Conservation (phyloP, 2,113 vertebrate genomes). For the Benitochromis conjunctus region DNA sequence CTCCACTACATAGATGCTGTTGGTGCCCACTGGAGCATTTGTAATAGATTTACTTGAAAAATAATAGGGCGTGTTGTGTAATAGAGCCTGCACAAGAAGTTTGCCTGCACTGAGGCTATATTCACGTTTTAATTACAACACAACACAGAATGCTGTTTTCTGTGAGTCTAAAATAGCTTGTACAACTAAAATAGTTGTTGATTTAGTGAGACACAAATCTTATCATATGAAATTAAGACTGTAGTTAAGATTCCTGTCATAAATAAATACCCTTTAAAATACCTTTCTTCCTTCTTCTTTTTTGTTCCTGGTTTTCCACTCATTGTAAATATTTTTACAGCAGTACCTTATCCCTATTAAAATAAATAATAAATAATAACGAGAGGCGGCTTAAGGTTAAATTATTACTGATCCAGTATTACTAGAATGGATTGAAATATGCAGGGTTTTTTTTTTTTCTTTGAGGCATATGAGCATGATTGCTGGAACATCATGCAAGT, state of each 20-base stretch:
- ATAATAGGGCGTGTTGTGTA: background rate
- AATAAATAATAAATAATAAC: background rate
- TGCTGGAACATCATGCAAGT: background rate
- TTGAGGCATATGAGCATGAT: background rate
- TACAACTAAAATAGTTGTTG: background rate
- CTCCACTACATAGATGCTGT: background rate
- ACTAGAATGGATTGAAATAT: background rate
- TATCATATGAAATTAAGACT: background rate
- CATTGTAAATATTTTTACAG: background rate
- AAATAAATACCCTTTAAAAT: background rate
- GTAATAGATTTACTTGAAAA: background rate
- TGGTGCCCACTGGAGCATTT: background rate
- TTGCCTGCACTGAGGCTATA: background rate
- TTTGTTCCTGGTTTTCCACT: background rate
- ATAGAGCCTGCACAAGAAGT: background rate
- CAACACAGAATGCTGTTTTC: background rate
- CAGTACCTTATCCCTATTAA: background rate
- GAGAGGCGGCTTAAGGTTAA: fast-evolving
- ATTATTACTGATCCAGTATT: background rate
- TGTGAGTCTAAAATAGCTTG: background rate
- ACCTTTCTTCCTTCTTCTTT: background rate
- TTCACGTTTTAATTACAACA: background rate
- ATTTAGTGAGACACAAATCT: background rate
- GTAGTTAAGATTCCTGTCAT: background rate
- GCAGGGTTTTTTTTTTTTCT: background rate